A percentile compares a stretch with the other conserved stretches of the same genome.
Conservation (phyloP, 2,797 vertebrate genomes). For the Hyperoplus immaculatus region DNA sequence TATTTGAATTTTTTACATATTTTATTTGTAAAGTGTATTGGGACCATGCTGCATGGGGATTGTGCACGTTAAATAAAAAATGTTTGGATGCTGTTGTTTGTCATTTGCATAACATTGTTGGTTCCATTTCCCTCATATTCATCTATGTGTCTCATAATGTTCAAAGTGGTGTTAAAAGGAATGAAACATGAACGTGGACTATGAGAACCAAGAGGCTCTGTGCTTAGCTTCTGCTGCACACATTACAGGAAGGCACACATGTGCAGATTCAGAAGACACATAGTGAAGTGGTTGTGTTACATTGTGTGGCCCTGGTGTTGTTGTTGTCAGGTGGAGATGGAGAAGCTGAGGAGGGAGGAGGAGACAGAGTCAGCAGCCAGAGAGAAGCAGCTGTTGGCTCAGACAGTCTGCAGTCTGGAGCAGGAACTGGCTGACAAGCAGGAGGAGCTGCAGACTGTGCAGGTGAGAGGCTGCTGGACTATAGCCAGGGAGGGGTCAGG, state of each 20-base stretch:
- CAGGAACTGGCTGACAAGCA: slow-evolving; percentile 76
- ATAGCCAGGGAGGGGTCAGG: background rate
- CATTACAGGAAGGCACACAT: slow-evolving; percentile 63
- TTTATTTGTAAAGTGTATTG: no score
- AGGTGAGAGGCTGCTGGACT: slow-evolving; percentile 74
- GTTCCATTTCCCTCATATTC: slow-evolving; percentile 26
- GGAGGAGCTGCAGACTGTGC: slow-evolving; percentile 76
- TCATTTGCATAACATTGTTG: slow-evolving; percentile 18
- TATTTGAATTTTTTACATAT: no score
- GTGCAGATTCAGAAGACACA: slow-evolving; percentile 44
- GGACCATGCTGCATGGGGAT: no score
- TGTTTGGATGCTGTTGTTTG: background rate
- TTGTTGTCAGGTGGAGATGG: slow-evolving; percentile 82
- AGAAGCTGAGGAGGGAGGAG: slow-evolving; percentile 78
- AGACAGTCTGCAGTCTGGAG: slow-evolving; percentile 71
- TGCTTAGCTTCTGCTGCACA: slow-evolving; percentile 52
- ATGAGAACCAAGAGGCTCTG: slow-evolving; percentile 51
- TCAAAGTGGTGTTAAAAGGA: slow-evolving; percentile 38
- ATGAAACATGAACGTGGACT: slow-evolving; percentile 65
- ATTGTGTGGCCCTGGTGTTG: slow-evolving; percentile 57
- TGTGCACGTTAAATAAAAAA: no score
- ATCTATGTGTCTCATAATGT: slow-evolving; percentile 26
- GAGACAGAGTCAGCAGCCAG: slow-evolving; percentile 59
- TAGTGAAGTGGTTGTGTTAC: slow-evolving; percentile 55
- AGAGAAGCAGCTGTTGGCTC: slow-evolving; percentile 76